Evolutionary conservation across 2,797 vertebrate species (phyloP).

Genomic region (Peromyscus attwateri): DNA sequence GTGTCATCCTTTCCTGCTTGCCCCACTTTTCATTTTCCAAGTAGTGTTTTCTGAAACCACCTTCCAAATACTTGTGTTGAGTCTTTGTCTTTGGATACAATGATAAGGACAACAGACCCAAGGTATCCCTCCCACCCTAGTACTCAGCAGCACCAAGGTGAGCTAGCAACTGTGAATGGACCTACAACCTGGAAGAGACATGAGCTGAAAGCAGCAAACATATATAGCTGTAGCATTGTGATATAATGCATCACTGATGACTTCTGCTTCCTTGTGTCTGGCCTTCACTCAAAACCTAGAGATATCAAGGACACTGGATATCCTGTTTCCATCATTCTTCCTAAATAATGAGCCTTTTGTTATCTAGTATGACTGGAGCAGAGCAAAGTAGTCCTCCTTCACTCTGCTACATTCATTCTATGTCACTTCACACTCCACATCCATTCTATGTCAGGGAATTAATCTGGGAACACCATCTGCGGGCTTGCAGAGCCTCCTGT

Average conservation of each 20-base stretch:
- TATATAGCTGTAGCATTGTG: background rate
- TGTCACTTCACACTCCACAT: no score
- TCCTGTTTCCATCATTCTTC: background rate
- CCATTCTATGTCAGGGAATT: background rate
- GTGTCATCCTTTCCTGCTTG: background rate
- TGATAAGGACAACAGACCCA: background rate
- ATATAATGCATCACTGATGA: background rate
- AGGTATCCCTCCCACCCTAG: background rate
- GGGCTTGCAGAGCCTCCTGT: background rate
- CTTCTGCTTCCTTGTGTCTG: background rate
- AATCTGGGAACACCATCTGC: background rate
- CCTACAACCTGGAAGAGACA: background rate
- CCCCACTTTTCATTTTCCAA: background rate
- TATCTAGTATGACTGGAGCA: background rate
- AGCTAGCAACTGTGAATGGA: background rate
- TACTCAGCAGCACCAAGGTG: background rate
- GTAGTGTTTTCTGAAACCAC: background rate
- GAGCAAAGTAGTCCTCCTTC: background rate
- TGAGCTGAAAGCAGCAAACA: background rate
- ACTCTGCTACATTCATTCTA: background rate
- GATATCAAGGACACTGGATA: background rate
- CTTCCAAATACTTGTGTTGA: background rate
- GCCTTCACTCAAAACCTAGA: background rate
- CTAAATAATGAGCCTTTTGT: background rate
- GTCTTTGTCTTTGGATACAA: background rate